Evolutionary conservation across 2,888 invertebrate species (phyloP), one percentile per base, ranked within the genome.

Genomic region (Dimorphilus gyrociliatus): DNA sequence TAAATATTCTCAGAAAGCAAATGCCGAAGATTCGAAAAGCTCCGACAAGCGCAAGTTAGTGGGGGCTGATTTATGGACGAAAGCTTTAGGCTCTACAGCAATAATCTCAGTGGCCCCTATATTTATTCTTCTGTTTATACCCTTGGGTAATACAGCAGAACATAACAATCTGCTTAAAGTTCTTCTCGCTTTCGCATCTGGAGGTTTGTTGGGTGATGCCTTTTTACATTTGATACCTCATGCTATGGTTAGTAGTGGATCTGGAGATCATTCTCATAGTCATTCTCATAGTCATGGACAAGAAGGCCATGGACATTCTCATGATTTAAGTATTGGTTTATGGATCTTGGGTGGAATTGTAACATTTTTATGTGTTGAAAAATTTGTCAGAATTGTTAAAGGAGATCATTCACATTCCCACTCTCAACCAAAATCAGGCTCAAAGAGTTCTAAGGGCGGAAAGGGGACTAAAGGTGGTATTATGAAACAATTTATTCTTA

Each of bases 221-320:
- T 99, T 99, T 63, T 70, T 99, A 4, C 97, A 99, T 66, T 68
- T 99, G 40, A 97, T 99, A 53, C 97, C 97, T 1, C 97, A 99
- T 64, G 90, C 97, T 7, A 27, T 71, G 77, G 17, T 69, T 69
- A 58, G 58, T 8, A 59, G 62, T 35, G 44, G 47, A n/a, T 56
- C 55, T 34, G 37, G 26, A 5, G 53, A 45, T 1, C 54, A 57
- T 8, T 47, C 40, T 4, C 50, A 57, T 36, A 41, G 40, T 4
- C 60, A 62, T 33, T 29, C 40, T 1, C 59, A 60, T 33, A 38
- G 46, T 15, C 33, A 43, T 16, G 41, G 34, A n/a, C 30, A 24
- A 14, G 34, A 23, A 19, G 35, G 26, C 1, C 33, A 39, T 19
- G 30, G 21, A 10, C 44, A 45, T 29, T 44, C 50, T 1, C 78